phyloP scores from a whole-genome alignment of 2,888 invertebrate species.

The Dioctria linearis region DNA sequence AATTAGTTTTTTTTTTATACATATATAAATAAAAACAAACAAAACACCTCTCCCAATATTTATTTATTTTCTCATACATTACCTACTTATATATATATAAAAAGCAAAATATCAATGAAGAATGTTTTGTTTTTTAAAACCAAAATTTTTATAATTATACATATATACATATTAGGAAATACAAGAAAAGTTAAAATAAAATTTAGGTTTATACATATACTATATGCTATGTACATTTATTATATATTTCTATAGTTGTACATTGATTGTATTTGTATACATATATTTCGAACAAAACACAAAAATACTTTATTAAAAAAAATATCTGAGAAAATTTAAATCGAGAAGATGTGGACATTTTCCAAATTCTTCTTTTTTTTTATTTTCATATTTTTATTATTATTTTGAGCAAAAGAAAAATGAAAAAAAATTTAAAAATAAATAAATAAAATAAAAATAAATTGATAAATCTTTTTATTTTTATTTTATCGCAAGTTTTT shows the following conservation, averaged over 20 bases:
- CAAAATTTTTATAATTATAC: too few relatives aligned
- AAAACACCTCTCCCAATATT: not conserved
- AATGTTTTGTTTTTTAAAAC: too few relatives aligned
- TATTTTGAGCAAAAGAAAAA: not conserved
- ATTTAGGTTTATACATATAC: too few relatives aligned
- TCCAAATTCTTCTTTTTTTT: too few relatives aligned
- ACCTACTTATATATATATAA: not conserved
- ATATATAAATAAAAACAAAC: not conserved
- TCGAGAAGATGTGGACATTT: too few relatives aligned
- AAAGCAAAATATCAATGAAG: not conserved
- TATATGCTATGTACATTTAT: too few relatives aligned
- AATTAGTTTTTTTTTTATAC: not conserved
- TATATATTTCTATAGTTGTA: not conserved
- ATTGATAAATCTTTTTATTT: not conserved
- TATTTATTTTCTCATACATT: not conserved
- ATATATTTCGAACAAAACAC: too few relatives aligned
- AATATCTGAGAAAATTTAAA: too few relatives aligned
- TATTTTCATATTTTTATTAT: too few relatives aligned
- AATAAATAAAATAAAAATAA: too few relatives aligned
- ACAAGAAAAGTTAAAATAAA: not conserved
- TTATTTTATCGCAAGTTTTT: too few relatives aligned
- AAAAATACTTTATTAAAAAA: too few relatives aligned
- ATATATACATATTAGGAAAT: not conserved
- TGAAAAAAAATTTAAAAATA: not conserved
- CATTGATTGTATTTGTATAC: not conserved